phyloP scores from a whole-genome alignment of 2,113 vertebrate species.

The Lampris incognitus region DNA sequence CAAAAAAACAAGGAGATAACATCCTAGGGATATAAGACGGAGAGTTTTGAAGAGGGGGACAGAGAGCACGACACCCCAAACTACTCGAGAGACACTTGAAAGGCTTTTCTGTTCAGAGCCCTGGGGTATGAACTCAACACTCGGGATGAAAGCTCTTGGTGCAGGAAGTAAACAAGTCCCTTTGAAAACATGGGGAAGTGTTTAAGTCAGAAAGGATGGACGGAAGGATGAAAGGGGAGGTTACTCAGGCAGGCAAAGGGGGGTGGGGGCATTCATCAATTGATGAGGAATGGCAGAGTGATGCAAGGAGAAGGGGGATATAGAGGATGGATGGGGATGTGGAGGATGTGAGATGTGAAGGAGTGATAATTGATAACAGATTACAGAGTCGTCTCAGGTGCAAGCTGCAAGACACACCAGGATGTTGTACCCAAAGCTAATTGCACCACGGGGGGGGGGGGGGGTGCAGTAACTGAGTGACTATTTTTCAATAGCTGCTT shows the following conservation, averaged over 20 bases:
- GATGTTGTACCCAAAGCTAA: slow-evolving; percentile 55
- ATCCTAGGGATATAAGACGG: slow-evolving; percentile 18
- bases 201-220: slow-evolving; percentile 32
- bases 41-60: slow-evolving; percentile 27
- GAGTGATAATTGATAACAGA: slow-evolving; percentile 72
- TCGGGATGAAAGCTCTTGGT: slow-evolving; percentile 55
- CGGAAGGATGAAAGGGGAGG: slow-evolving; percentile 23
- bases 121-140: slow-evolving; percentile 36
- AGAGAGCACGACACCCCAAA: slow-evolving; percentile 25
- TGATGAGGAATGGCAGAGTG: slow-evolving; percentile 35
- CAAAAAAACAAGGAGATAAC: slow-evolving; percentile 16
- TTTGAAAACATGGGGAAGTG: slow-evolving; percentile 50
- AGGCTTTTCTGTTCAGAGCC: slow-evolving; percentile 42
- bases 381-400: slow-evolving; percentile 69
- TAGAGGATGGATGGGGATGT: slow-evolving; percentile 8
- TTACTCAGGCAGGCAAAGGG: not conserved
- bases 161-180: slow-evolving; percentile 70
- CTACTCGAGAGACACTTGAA: slow-evolving; percentile 53
- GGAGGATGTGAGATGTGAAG: slow-evolving; percentile 40
- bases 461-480: slow-evolving; percentile 33
- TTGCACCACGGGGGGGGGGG: slow-evolving; percentile 49
- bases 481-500: slow-evolving; percentile 42
- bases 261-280: slow-evolving; percentile 53
- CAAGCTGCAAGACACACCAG: slow-evolving; percentile 37
- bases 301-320: not conserved